Evolutionary conservation across 2,888 invertebrate genomes (phyloP), one percentile per base, ranked within the genome.

Genomic region (Tenthredo livida): DNA sequence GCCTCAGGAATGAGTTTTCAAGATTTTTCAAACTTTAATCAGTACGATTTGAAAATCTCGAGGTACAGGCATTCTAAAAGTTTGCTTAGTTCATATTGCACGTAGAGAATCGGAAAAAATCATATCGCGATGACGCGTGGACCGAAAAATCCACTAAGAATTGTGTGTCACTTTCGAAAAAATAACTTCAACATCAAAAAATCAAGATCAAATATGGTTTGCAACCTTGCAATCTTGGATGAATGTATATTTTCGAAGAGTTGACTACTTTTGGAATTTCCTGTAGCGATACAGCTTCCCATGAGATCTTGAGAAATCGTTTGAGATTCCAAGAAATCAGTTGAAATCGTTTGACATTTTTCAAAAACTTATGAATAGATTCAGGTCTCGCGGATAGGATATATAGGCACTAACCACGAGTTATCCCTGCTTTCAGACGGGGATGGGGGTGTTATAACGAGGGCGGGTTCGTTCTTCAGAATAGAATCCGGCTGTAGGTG

Each of bases 401-500:
- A n/a, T n/a, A n/a, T n/a, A n/a, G n/a, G n/a, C n/a, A 80, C 80
- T 58, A n/a, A 67, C 75, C 84, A 67, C 10, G 78, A 61, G 78
- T 29, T 67, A 61, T 89, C 89, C 25, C 80, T 80, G 61, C 61
- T 80, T 50, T 80, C 37, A 25, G 61, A 61, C 50, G 89, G 89
- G 61, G 91, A 90, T 1, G 90, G 91, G 29, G 90, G 90, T 12
- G 91, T 91, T 33, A 91, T 88, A 40, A 91, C 87, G 40, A 91
- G 86, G 5, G 88, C 87, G 33, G 91, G 90, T 75, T 91, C 90
- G 72, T 89, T 89, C 84, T 89, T 89, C 82, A 90, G 86, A 84
- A 89, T 89, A 58, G 89, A 88, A 86, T 91, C 91, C 87, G 90
- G 87, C 78, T 91, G 91, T 37, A 91, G 87, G 75, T 91, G 90